These are phyloP conservation scores for Caenorhabditis becei DNA, from an alignment of 2,888 invertebrate species.

Conservation along the genomic window DNA sequence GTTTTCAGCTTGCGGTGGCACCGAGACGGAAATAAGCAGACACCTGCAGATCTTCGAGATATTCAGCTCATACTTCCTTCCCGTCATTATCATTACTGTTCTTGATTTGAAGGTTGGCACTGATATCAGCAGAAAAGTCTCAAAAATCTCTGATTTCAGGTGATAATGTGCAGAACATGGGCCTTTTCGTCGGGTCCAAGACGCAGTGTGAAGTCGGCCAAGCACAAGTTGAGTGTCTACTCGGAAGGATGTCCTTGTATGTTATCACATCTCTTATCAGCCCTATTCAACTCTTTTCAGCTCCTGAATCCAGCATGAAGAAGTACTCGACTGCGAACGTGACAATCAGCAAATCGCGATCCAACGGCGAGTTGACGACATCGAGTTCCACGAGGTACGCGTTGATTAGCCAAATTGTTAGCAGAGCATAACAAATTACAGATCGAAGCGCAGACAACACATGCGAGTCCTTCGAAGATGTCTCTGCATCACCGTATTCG, in stretches of 20 bases:
- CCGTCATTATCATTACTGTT: conserved; percentile 74
- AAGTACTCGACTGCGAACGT: conserved; percentile 47
- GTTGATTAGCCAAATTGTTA: conserved; percentile 40
- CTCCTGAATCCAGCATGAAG: conserved; percentile 35
- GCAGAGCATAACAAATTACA: conserved; percentile 41
- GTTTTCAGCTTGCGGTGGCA: conserved; percentile 59
- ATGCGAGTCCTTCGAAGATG: conserved; percentile 75
- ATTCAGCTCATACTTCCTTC: conserved; percentile 77
- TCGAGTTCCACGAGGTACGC: conserved; percentile 44
- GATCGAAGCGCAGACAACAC: conserved; percentile 72
- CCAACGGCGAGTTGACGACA: conserved; percentile 48
- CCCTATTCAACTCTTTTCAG: conserved; percentile 17
- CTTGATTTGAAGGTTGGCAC: conserved; percentile 73
- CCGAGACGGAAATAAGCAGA: conserved; percentile 57
- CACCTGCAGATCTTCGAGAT: conserved; percentile 77
- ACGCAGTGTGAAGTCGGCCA: conserved; percentile 26
- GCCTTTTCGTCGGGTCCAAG: conserved; percentile 35
- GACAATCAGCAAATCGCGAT: conserved; percentile 46
- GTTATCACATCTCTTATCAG: background rate
- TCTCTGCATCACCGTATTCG: conserved; percentile 77
- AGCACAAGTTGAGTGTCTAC: conserved; percentile 49
- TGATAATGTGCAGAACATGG: conserved; percentile 60
- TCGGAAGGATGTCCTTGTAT: conserved; percentile 48
- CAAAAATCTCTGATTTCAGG: conserved; percentile 37
- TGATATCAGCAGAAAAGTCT: background rate